Conservation (phyloP, 2,797 vertebrate species). For the Pseudotriccus pelzelni region DNA sequence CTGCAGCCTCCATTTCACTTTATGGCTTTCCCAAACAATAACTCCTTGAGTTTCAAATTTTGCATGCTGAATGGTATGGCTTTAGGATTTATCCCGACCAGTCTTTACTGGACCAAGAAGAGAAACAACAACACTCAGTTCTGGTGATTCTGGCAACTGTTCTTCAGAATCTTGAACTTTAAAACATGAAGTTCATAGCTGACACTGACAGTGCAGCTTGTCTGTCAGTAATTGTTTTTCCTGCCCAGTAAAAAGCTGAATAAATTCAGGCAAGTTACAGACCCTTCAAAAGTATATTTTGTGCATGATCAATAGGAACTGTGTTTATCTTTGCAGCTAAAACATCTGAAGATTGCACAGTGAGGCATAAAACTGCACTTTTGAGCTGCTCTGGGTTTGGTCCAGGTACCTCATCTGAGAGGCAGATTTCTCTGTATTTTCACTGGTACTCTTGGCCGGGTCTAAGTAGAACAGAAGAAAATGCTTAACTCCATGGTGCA, state of each 20-base stretch:
- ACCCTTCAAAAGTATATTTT: background rate
- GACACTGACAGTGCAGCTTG: background rate
- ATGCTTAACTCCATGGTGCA: background rate
- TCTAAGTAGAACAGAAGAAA: background rate
- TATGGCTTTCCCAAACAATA: background rate
- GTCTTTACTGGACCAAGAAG: background rate
- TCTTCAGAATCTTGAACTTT: background rate
- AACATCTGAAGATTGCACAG: background rate
- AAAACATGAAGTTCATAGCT: background rate
- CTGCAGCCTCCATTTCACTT: background rate
- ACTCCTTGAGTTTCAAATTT: background rate
- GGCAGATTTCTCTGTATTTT: background rate
- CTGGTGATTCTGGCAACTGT: background rate
- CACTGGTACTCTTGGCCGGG: background rate
- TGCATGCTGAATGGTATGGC: background rate
- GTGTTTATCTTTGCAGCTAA: background rate
- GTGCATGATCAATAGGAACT: background rate
- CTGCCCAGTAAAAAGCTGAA: background rate
- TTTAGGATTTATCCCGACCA: background rate
- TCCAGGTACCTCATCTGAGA: background rate
- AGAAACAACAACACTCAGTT: background rate
- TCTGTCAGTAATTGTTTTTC: background rate
- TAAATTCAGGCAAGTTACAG: background rate
- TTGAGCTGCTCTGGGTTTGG: background rate
- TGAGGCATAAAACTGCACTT: background rate